Evolutionary conservation across 1,140 invertebrate species (phyloP), one percentile per base, ranked within the genome.

Genomic region (Linepithema humile): DNA sequence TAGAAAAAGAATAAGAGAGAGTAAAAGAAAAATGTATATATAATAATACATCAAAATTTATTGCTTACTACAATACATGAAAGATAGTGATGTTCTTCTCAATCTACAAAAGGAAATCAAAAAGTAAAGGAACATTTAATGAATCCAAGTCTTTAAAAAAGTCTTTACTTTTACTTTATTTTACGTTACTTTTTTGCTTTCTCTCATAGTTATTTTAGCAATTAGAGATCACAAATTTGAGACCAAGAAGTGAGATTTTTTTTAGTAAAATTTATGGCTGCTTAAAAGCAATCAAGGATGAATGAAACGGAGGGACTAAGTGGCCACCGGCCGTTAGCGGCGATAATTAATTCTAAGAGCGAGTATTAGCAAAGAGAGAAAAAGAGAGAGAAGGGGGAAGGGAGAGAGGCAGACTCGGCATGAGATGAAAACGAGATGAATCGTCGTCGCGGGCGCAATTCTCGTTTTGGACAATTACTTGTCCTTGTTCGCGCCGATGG

Each of bases 341-440:
- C 26, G 85, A 82, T 89, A 89, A 90, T 89, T 89, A 89, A 89
- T 89, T 90, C 83, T 53, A 73, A 89, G 88, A 85, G 57, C 53
- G 73, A 85, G 83, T 89, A 83, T 89, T 84, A 84, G 59, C 50
- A 67, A 40, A 67, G 23, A 55, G n/a, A 75, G 62, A 50, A 32
- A 4, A 15, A 12, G 7, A 20, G 67, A 12, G 32, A 74, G 57
- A 62, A 43, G 26, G 53, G 64, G 77, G 40, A n/a, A 53, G 48
- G n/a, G 48, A 53, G 17, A 40, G 38, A 40, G 17, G 5, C 38
- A 48, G 65, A 32, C 53, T 67, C 35, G 23, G 12, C n/a, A 69
- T 45, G 23, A 62, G 67, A 59, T 38, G 35, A 74, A 26, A 29
- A 48, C 6, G 45, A 57, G 48, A 80, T n/a, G 35, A 48, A 86